Percentiles rank a stretch among this genome's conserved stretches.
phyloP scores from a whole-genome alignment of 1,140 invertebrate species.

The Drosophila kurseongensis region DNA sequence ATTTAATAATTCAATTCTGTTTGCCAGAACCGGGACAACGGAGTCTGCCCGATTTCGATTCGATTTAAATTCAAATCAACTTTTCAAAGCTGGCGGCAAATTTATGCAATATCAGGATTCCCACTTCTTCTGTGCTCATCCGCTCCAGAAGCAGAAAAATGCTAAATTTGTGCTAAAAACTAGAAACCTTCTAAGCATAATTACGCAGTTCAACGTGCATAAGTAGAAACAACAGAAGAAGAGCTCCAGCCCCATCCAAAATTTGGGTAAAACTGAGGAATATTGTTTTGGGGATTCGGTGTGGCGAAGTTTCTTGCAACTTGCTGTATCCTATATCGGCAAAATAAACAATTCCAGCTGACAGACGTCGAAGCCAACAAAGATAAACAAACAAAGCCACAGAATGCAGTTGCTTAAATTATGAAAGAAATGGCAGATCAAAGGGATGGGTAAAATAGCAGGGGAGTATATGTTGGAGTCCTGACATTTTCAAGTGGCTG shows the following conservation, averaged over 20 bases:
- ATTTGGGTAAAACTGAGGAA: conserved; percentile 2
- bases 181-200: conserved; percentile 55
- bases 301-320: conserved; percentile 4
- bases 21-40: neutral
- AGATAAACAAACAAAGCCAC: conserved; percentile 49
- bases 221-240: conserved; percentile 13
- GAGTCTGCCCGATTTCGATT: conserved; percentile 53
- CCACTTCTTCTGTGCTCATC: conserved; percentile 10
- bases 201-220: conserved; percentile 44
- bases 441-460: conserved; percentile 12
- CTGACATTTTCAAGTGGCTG: conserved; percentile 53
- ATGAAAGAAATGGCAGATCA: conserved; percentile 41
- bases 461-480: conserved; percentile 12
- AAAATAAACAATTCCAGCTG: conserved; percentile 49
- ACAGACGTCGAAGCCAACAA: conserved; percentile 38
- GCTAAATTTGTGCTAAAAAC: conserved; percentile 60
- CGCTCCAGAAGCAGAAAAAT: conserved; percentile 41
- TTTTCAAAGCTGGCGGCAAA: conserved; percentile 54
- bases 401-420: conserved; percentile 54
- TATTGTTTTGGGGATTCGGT: neutral
- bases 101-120: conserved; percentile 50
- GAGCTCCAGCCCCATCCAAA: neutral
- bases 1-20: conserved; percentile 52
- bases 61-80: conserved; percentile 61
- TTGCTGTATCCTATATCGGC: conserved; percentile 9